Percentiles rank a stretch among this genome's conserved stretches.
These are phyloP conservation scores for Penaeus japonicus DNA, from an alignment of 1,140 invertebrate genomes.

Conservation along the genomic window DNA sequence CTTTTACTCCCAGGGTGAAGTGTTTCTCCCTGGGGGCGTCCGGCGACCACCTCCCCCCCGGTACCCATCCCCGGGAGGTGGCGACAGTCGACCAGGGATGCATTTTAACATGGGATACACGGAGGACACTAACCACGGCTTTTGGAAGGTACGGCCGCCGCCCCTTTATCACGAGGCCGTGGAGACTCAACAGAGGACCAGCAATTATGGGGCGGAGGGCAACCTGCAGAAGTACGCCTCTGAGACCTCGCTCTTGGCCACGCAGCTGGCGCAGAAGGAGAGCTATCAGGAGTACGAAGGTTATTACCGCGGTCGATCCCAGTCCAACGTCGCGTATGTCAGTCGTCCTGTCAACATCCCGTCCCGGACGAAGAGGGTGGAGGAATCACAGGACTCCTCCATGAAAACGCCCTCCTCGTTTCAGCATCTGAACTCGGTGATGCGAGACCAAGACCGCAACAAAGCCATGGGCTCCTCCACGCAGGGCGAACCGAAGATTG, in stretches of 20 bases:
- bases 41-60: neutral
- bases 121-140: no score
- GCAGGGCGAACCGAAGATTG: neutral
- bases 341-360: slow-evolving; percentile 29
- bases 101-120: no score
- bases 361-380: neutral
- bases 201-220: neutral
- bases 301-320: neutral
- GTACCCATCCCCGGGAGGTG: neutral
- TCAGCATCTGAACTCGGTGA: neutral
- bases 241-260: slow-evolving; percentile 23
- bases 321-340: slow-evolving; percentile 30
- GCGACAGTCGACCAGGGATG: no score
- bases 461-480: neutral
- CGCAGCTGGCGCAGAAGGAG: neutral
- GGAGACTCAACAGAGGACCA: neutral
- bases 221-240: slow-evolving; percentile 42
- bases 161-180: slow-evolving; percentile 4
- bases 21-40: neutral
- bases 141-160: neutral
- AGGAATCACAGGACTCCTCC: neutral
- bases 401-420: neutral
- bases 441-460: neutral
- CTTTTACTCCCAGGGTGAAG: neutral
- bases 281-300: neutral